These are phyloP conservation scores for Euura lappo DNA, from an alignment of 1,140 invertebrate species.

Conservation along the genomic window DNA sequence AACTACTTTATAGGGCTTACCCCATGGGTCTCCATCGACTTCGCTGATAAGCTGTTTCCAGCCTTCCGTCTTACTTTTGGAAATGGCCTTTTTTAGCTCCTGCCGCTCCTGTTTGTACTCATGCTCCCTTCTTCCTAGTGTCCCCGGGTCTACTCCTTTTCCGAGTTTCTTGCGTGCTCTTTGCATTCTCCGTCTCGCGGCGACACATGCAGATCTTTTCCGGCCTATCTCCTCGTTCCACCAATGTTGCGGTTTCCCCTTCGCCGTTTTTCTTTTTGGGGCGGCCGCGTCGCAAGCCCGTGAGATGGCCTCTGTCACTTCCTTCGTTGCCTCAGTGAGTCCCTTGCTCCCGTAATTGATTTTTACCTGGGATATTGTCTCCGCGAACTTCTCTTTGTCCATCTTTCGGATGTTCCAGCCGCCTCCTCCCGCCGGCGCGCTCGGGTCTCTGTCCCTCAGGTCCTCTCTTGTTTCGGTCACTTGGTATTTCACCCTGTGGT, in stretches of 20 bases:
- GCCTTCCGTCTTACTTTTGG: too few relatives aligned
- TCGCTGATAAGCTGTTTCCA: too few relatives aligned
- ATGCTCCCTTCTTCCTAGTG: constrained; percentile 17
- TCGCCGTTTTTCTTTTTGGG: constrained; percentile 9
- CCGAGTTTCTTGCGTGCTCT: background rate
- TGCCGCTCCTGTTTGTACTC: constrained; percentile 24
- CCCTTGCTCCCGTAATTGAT: too few relatives aligned
- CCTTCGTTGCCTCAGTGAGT: too few relatives aligned
- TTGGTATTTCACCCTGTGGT: constrained; percentile 15
- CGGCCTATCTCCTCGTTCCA: constrained; percentile 34
- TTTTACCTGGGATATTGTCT: constrained; percentile 18
- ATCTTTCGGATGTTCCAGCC: constrained; percentile 19
- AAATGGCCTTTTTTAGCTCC: too few relatives aligned
- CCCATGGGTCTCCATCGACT: constrained; percentile 35
- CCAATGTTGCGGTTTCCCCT: constrained; percentile 31
- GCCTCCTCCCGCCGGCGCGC: constrained; percentile 24
- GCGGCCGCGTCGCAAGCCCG: constrained; percentile 24
- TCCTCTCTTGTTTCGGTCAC: too few relatives aligned
- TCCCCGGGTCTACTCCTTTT: constrained; percentile 19
- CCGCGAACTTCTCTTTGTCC: background rate
- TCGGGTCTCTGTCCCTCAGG: too few relatives aligned
- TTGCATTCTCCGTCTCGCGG: constrained; percentile 12
- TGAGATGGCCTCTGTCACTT: too few relatives aligned
- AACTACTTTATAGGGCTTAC: constrained; percentile 30
- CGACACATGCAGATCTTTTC: constrained; percentile 29